A percentile compares a stretch with the other conserved stretches of the same genome.
Evolutionary conservation across 2,113 vertebrate species (phyloP).

Genomic region (Puffinus mauretanicus): DNA sequence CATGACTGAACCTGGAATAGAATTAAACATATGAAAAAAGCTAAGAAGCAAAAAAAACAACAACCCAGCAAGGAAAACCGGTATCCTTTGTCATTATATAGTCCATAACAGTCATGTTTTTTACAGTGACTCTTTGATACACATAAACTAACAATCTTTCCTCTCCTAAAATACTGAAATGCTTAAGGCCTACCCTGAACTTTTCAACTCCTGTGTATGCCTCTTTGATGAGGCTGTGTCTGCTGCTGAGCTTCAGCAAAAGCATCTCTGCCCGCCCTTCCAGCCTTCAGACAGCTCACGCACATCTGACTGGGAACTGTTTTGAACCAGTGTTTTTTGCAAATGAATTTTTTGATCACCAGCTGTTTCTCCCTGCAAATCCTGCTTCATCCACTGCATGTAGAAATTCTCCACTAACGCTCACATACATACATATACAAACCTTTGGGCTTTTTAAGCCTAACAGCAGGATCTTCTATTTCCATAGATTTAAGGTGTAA

Average conservation of each 20-base stretch:
- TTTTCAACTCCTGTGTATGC: conserved; percentile 41
- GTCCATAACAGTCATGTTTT: not conserved
- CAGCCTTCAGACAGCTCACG: not conserved
- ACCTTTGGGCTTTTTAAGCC: not conserved
- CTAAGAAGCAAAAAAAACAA: not conserved
- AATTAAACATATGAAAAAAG: not conserved
- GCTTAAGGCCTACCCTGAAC: conserved; percentile 41
- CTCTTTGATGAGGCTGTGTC: not conserved
- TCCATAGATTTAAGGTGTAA: not conserved
- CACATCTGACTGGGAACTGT: not conserved
- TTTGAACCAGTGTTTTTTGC: not conserved
- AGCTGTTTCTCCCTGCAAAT: not conserved
- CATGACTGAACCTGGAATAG: not conserved
- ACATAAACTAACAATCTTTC: not conserved
- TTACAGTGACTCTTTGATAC: not conserved
- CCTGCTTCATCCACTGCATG: not conserved
- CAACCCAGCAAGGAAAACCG: not conserved
- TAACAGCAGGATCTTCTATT: not conserved
- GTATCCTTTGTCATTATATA: not conserved
- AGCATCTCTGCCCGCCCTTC: not conserved
- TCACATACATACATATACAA: not conserved
- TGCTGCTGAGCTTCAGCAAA: not conserved
- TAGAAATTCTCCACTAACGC: not conserved
- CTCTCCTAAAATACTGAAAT: not conserved
- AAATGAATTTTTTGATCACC: not conserved